Evolutionary conservation across 2,113 vertebrate species (phyloP).

Genomic region (Pseudorectes ferrugineus): DNA sequence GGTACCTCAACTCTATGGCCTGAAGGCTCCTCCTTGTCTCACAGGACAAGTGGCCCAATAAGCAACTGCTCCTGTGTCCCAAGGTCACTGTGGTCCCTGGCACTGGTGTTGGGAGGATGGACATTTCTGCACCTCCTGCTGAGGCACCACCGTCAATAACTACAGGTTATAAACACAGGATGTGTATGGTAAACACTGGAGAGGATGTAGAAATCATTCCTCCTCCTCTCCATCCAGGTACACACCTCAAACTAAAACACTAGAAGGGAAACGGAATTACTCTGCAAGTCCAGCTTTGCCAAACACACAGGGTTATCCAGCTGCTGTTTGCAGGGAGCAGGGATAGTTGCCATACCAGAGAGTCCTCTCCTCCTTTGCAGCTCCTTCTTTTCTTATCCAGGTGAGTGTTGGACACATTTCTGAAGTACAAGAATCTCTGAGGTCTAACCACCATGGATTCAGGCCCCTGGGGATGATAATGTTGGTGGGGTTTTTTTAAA

Average conservation of each 20-base stretch:
- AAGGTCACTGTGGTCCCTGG: not conserved
- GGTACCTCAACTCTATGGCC: rapidly evolving
- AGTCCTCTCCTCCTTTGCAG: not conserved
- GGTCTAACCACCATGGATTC: not conserved
- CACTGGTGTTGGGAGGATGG: rapidly evolving
- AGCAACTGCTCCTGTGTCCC: not conserved
- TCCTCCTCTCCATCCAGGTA: not conserved
- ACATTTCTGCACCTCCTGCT: not conserved
- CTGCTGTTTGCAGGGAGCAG: not conserved
- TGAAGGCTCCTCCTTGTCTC: not conserved
- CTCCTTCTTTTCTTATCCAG: not conserved
- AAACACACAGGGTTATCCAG: not conserved
- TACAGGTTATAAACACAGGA: not conserved
- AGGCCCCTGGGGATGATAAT: not conserved
- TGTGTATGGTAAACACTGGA: not conserved
- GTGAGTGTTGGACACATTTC: not conserved
- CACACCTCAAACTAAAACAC: not conserved
- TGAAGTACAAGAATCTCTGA: not conserved
- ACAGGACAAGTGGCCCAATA: not conserved
- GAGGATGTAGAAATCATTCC: not conserved
- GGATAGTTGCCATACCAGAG: not conserved
- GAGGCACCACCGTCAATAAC: not conserved
- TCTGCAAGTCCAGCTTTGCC: not conserved
- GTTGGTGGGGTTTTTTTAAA: not conserved
- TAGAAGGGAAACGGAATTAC: not conserved